Base-by-base conservation (phyloP, 2,888 invertebrate genomes). In the Drosophila colorata region DNA sequence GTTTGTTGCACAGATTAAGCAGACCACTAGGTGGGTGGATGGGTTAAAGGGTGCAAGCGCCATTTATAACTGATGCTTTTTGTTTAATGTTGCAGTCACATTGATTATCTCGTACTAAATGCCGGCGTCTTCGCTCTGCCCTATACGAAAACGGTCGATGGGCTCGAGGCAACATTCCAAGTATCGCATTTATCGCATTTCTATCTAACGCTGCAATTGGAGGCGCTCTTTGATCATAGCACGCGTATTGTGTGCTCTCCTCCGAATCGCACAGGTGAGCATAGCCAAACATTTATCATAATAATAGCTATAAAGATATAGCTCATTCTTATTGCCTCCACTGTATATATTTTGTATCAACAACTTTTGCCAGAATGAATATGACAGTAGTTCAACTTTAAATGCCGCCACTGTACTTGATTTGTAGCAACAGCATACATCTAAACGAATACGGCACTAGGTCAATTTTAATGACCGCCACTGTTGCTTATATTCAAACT, bases 151-250 rank as follows among this genome's bases (percentile, higher is more conserved):
- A 97, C 97, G 0, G 93, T 93, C 71, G 96, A 97, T 90, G 95
- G 95, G 14, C 94, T 95, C 69, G 97, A 97, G 91, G 94, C 94
- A 55, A 95, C 94, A 77, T 97, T 97, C 91, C 97, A 97, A 94
- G 96, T 98, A 0, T 98, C 98, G 91, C 96, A 97, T 92, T 93
- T 98, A 56, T 94, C 96, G 6, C 97, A 97, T 84, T 95, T 96
- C 91, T 96, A 97, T 90, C 92, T 98, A 20, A 95, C 97, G 0
- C 91, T 96, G 47, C 92, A 97, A 47, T 91, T 98, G 46, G 95
- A 96, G 79, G 94, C 95, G 1, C 67, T 96, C 31, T 93, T 98
- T 49, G 93, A 93, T 75, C 94, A 93, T 72, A 95, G 95, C 2
- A 94, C 95, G 0, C 94, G 98, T 85, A 95, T 99, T 35, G 94